Percentiles rank a stretch among this genome's conserved stretches.
Evolutionary conservation across 2,888 invertebrate species (phyloP).

Genomic region (Drosophila yooni): DNA sequence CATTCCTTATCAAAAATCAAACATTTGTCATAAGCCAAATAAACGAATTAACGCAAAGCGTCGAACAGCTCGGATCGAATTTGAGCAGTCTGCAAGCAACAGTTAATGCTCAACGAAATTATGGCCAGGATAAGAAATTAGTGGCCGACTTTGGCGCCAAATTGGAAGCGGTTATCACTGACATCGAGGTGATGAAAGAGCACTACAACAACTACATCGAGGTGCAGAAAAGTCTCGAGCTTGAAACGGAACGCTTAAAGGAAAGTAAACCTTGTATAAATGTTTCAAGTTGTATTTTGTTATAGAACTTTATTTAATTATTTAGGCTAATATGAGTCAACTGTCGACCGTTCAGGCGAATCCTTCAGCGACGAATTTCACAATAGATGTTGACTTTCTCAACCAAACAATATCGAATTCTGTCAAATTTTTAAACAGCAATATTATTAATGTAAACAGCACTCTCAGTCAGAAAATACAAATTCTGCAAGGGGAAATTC

Average conservation of each 20-base stretch:
- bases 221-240: conserved; percentile 71
- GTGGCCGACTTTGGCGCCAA: conserved; percentile 85
- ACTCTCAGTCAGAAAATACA: conserved; percentile 81
- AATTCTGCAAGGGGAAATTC: conserved; percentile 76
- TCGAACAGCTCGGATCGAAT: conserved; percentile 86
- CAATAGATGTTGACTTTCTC: conserved; percentile 65
- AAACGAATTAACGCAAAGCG: conserved; percentile 86
- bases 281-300: not conserved
- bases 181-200: conserved; percentile 82
- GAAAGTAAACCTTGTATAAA: conserved; percentile 14
- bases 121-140: conserved; percentile 82
- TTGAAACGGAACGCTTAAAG: conserved; percentile 69
- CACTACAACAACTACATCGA: conserved; percentile 79
- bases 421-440: conserved; percentile 70
- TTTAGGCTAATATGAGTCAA: conserved; percentile 74
- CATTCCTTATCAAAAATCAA: conserved; percentile 89
- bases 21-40: conserved; percentile 87
- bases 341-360: conserved; percentile 53
- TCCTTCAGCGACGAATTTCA: conserved; percentile 64
- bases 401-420: conserved; percentile 64
- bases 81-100: conserved; percentile 76
- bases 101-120: conserved; percentile 78
- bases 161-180: conserved; percentile 82
- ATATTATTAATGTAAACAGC: conserved; percentile 79
- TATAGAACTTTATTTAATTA: conserved; percentile 1